Conservation (phyloP, 2,113 vertebrate genomes). For the Thalassarche chlororhynchos region DNA sequence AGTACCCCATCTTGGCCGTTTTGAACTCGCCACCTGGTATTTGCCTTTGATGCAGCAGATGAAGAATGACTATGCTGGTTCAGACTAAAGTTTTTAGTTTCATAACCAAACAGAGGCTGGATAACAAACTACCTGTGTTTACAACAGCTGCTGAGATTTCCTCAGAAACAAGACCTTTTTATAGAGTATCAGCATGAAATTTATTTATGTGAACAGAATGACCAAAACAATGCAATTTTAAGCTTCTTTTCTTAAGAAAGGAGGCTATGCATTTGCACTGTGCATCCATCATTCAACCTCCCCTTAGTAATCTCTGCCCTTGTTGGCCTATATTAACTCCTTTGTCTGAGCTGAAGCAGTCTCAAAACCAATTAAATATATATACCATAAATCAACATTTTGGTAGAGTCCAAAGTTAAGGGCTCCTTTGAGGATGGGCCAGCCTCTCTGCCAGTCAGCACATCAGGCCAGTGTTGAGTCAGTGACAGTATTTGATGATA, state of each 20-base stretch:
- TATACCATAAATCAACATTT: neutral
- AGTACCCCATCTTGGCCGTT: neutral
- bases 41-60: neutral
- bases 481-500: neutral
- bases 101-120: neutral
- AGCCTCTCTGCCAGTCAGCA: neutral
- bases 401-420: neutral
- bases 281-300: neutral
- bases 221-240: neutral
- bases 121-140: neutral
- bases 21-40: neutral
- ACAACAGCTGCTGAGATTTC: neutral
- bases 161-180: neutral
- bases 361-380: neutral
- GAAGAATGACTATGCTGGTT: neutral
- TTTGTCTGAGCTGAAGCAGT: neutral
- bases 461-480: neutral
- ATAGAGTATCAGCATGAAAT: neutral
- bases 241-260: neutral
- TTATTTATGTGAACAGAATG: neutral
- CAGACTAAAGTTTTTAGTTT: neutral
- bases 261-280: neutral
- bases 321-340: neutral
- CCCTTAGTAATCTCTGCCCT: neutral
- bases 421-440: neutral